Evolutionary conservation across 2,888 invertebrate species (phyloP), one percentile per base, ranked within the genome.

Genomic region (Cheilosia scutellata): DNA sequence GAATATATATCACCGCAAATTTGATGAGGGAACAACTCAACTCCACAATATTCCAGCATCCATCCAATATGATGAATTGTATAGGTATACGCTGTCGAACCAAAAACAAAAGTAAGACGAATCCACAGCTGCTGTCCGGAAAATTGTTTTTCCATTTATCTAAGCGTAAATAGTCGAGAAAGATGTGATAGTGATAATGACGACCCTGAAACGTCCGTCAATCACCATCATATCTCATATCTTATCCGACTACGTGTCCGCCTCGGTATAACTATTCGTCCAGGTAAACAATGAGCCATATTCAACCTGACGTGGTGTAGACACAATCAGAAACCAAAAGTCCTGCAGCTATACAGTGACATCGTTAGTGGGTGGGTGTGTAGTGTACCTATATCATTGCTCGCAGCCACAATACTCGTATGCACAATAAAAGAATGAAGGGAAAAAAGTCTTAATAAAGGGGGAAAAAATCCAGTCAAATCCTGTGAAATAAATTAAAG

Each of bases 401-500:
- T 79, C 68, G 40, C 62, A 65, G 57, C 53, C 72, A 74, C 25
- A 33, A 31, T 75, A 20, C 20, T 20, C 20, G 20, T 20, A 63
- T 42, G 37, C 51, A 44, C 70, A 77, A 60, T 60, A 51, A 74
- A 70, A 60, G 53, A 68, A 60, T 49, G 42, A 84, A 51, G 57
- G n/a, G 51, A 33, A 62, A 68, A 76, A 33, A 33, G n/a, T 66
- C 51, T 37, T 44, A 13, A 25, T n/a, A 47, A 20, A 25, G 42
- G 25, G 55, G 49, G n/a, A 27, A 40, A 42, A 42, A 80, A 37
- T 44, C 13, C 13, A 72, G 47, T 55, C 62, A 86, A 86, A 82
- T 82, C 76, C 66, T 62, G 71, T 63, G 44, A 86, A 86, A 86
- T 86, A 86, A 77, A 86, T 86, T 82, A 86, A 86, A 86, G 86